Evolutionary conservation across 2,113 vertebrate genomes (phyloP).

Genomic region (Cryptotis parvus): DNA sequence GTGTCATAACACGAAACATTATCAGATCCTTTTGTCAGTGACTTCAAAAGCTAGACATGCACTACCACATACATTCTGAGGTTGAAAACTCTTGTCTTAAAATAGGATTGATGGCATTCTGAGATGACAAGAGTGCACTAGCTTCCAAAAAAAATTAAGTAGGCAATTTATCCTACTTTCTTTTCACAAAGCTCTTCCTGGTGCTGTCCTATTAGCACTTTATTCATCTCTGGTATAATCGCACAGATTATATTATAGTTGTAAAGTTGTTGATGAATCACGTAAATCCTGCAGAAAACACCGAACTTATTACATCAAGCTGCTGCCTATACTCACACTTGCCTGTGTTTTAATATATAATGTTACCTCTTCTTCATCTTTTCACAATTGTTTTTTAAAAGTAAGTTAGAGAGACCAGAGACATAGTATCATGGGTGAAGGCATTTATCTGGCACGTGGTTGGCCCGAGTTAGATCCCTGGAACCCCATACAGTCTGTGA

Average conservation of each 20-base stretch:
- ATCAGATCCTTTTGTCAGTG: conserved; percentile 74
- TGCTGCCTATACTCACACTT: background rate
- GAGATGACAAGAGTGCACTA: conserved; percentile 13
- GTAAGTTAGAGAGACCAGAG: too few relatives aligned
- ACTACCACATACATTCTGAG: conserved; percentile 21
- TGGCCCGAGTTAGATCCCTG: too few relatives aligned
- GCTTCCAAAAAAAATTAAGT: conserved; percentile 44
- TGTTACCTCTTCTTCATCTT: background rate
- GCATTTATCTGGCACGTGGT: too few relatives aligned
- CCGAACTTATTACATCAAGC: background rate
- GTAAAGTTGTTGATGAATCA: background rate
- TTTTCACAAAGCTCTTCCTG: background rate
- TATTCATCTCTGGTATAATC: background rate
- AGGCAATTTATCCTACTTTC: conserved; percentile 24
- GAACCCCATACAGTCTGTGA: too few relatives aligned
- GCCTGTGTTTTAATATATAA: background rate
- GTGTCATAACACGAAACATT: conserved; percentile 72
- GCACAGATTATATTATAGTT: background rate
- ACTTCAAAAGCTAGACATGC: conserved; percentile 65
- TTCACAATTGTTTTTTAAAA: conserved; percentile 8
- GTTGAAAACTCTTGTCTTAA: conserved; percentile 71
- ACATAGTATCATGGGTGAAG: too few relatives aligned
- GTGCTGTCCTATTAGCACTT: background rate
- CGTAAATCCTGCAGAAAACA: background rate
- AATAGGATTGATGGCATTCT: conserved; percentile 39